A percentile compares a stretch with the other conserved stretches of the same genome.
Conservation (phyloP, 2,888 invertebrate species). For the Elgonia sp. region DNA sequence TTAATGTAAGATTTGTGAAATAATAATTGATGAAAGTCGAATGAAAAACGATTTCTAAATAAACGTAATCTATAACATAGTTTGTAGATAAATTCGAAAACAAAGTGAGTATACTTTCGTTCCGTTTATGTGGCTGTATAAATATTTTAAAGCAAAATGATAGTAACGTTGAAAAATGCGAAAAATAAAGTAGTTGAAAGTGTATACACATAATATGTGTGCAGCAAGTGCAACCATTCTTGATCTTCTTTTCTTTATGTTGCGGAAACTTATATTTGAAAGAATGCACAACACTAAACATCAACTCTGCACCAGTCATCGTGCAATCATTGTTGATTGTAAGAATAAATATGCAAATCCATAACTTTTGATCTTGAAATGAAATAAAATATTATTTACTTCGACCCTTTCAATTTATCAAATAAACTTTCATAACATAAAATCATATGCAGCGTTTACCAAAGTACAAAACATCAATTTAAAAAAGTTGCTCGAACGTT, state of each 20-base stretch:
- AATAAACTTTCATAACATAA: background rate
- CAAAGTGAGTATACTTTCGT: constrained; percentile 8
- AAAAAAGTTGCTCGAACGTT: background rate
- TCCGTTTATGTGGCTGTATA: constrained; percentile 8
- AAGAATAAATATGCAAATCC: constrained; percentile 24
- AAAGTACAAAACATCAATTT: background rate
- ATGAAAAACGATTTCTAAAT: too few relatives aligned
- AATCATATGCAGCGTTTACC: background rate
- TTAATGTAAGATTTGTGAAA: too few relatives aligned
- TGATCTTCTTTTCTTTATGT: constrained; percentile 50
- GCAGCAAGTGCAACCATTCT: constrained; percentile 56
- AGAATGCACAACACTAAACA: constrained; percentile 43
- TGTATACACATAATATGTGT: constrained; percentile 30
- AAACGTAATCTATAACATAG: background rate
- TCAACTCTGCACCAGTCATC: background rate
- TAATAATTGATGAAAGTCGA: too few relatives aligned
- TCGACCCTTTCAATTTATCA: background rate
- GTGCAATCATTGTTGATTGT: constrained; percentile 18
- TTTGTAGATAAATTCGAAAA: constrained; percentile 32
- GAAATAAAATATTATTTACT: background rate
- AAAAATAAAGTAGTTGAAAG: constrained; percentile 58
- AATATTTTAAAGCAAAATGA: constrained; percentile 36
- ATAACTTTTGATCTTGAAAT: background rate
- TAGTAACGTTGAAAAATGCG: constrained; percentile 53
- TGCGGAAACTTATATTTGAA: constrained; percentile 48